Conservation (phyloP, 2,888 invertebrate species). For the Malthinus flaveolus region DNA sequence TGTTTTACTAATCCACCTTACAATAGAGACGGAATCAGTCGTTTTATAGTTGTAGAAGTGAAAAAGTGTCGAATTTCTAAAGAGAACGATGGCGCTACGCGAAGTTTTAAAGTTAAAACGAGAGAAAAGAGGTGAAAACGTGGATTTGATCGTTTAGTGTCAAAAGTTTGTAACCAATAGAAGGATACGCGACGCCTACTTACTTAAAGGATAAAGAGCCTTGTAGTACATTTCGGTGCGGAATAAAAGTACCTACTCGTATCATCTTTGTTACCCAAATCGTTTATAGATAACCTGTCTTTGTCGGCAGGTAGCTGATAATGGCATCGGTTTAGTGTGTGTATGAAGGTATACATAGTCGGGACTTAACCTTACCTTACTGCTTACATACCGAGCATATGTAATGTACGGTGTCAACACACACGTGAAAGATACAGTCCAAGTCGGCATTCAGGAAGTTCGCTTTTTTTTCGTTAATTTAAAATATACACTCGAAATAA, state of each 20-base stretch:
- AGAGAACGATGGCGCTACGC: slow-evolving; percentile 12
- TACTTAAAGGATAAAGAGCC: slow-evolving; percentile 30
- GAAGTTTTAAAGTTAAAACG: slow-evolving; percentile 8
- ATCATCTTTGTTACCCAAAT: slow-evolving; percentile 24
- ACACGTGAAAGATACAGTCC: slow-evolving; percentile 50
- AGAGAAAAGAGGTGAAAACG: slow-evolving; percentile 20
- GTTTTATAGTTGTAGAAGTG: slow-evolving; percentile 10
- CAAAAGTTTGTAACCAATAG: slow-evolving; percentile 21
- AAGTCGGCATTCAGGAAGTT: slow-evolving; percentile 1
- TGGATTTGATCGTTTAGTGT: slow-evolving; percentile 27
- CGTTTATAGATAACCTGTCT: slow-evolving; percentile 38
- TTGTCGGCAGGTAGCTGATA: slow-evolving; percentile 52
- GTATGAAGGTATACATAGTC: slow-evolving; percentile 42
- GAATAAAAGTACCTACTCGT: slow-evolving; percentile 26
- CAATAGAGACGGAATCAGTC: slow-evolving; percentile 16
- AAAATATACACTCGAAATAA: neutral
- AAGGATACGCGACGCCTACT: slow-evolving; percentile 19
- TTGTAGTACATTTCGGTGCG: slow-evolving; percentile 28
- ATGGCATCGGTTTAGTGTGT: slow-evolving; percentile 50
- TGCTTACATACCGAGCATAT: slow-evolving; percentile 41
- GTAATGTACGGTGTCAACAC: slow-evolving; percentile 49
- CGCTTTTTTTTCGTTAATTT: neutral
- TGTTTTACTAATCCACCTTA: slow-evolving; percentile 12
- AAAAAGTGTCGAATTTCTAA: slow-evolving; percentile 15
- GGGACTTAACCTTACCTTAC: slow-evolving; percentile 52